Conservation (phyloP, 2,888 invertebrate species). For the Phoronis australis region DNA sequence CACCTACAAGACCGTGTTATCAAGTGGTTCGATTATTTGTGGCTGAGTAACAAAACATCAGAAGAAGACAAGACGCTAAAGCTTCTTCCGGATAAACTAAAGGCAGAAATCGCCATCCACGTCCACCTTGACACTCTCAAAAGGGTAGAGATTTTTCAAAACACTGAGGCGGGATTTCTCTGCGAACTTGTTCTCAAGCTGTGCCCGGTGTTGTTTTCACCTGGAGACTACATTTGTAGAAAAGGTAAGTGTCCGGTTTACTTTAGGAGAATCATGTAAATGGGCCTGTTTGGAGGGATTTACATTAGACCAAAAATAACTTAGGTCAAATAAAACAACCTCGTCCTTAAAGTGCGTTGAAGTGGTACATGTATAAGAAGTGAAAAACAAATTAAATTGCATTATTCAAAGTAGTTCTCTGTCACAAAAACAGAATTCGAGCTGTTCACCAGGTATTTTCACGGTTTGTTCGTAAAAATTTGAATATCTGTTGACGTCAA, state of each 20-base stretch:
- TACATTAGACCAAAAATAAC: too few species aligned
- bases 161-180: constrained; percentile 97
- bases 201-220: constrained; percentile 93
- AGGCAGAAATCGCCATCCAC: constrained; percentile 98
- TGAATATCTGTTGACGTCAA: too few species aligned
- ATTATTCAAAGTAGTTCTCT: too few species aligned
- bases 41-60: constrained; percentile 97
- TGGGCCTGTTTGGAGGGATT: too few species aligned
- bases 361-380: too few species aligned
- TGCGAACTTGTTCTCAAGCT: constrained; percentile 93
- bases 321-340: not conserved
- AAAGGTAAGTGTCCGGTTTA: constrained; percentile 85
- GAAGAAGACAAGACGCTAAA: constrained; percentile 76
- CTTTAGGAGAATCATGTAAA: too few species aligned
- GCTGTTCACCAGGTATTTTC: too few species aligned
- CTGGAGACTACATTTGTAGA: constrained; percentile 96
- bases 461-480: too few species aligned
- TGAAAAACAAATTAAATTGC: too few species aligned
- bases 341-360: too few species aligned
- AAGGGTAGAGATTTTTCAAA: constrained; percentile 91
- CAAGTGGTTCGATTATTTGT: constrained; percentile 98
- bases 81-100: constrained; percentile 72
- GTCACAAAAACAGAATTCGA: too few species aligned
- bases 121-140: constrained; percentile 97
- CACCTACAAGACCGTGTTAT: constrained; percentile 95